Evolutionary conservation across 2,888 invertebrate genomes (phyloP).

Genomic region (Orthosia incerta): DNA sequence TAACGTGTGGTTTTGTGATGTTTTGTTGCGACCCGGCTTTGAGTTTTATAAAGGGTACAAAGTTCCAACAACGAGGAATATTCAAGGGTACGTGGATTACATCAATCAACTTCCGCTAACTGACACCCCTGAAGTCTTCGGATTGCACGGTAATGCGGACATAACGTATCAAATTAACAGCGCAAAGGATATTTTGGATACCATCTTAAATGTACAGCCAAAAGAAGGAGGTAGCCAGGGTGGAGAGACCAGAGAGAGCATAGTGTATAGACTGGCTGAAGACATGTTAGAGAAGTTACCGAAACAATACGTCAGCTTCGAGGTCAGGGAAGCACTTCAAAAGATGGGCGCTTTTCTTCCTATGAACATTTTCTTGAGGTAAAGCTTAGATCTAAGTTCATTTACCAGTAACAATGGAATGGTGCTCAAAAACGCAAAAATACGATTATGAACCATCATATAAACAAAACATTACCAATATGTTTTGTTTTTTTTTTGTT

Average conservation of each 20-base stretch:
- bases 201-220: slow-evolving; percentile 98
- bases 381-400: slow-evolving; percentile 10
- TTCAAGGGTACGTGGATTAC: slow-evolving; percentile 95
- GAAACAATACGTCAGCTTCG: slow-evolving; percentile 96
- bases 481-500: no score
- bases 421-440: neutral
- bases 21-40: slow-evolving; percentile 96
- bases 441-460: no score
- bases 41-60: slow-evolving; percentile 98
- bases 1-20: slow-evolving; percentile 98
- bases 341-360: slow-evolving; percentile 98
- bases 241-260: slow-evolving; percentile 97
- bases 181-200: slow-evolving; percentile 97
- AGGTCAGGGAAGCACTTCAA: slow-evolving; percentile 96
- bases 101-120: slow-evolving; percentile 96
- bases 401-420: neutral
- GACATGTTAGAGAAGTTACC: slow-evolving; percentile 97
- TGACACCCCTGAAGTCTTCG: slow-evolving; percentile 98
- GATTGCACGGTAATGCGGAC: slow-evolving; percentile 98
- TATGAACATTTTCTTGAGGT: slow-evolving; percentile 98
- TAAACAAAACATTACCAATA: no score
- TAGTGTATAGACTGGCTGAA: slow-evolving; percentile 97
- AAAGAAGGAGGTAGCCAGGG: slow-evolving; percentile 98
- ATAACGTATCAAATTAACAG: slow-evolving; percentile 99
- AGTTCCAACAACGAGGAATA: slow-evolving; percentile 96